Base-by-base conservation (phyloP, 30 jellyfish, hydroid and myxozoan genomes). In the Clytia hemisphaerica region DNA sequence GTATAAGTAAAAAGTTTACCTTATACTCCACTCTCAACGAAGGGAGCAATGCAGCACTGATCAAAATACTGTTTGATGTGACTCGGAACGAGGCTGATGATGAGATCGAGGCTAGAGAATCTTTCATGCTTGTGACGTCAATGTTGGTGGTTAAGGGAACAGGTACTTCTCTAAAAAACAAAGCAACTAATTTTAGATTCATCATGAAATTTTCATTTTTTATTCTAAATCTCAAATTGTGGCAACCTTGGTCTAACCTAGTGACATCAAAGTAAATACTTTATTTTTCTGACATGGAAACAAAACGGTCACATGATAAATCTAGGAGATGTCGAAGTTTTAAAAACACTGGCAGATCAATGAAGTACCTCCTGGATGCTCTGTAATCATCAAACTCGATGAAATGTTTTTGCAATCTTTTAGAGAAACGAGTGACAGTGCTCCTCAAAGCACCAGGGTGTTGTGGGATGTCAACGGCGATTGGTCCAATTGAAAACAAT, bases 41-140 rank as follows among this genome's bases (percentile, higher is more conserved):
- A 6, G 97, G 97, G 37, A 87, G 65, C 29, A 87, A 76, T 6
- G 83, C 74, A 25, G 97, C 97, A 53, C 93, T 87, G 32, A 79
- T 53, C 12, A 83, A 48, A 5, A 87, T 74, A 37, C 97, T 64
- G 29, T 64, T 55, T 24, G 90, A 58, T 37, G 31, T 36, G 27
- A 78, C 76, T 19, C 94, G 82, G 31, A 79, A 87, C 36, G 94
- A 74, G 15, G 76, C 50, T 14, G 83, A 46, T 1, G 66, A 63
- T 19, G 42, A 69, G 35, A 59, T 79, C 1, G 95, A 84, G n/a
- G 75, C 45, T 5, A 75, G 28, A 27, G 95, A 84, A 3, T 79
- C 95, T 42, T 67, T 79, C 12, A 76, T 26, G 72, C 92, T 84
- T 42, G 50, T 79, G 22, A 51, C 71, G 19, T 84, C 93, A 60